Conservation (phyloP, 1,140 invertebrate genomes). For the Anastrepha obliqua region DNA sequence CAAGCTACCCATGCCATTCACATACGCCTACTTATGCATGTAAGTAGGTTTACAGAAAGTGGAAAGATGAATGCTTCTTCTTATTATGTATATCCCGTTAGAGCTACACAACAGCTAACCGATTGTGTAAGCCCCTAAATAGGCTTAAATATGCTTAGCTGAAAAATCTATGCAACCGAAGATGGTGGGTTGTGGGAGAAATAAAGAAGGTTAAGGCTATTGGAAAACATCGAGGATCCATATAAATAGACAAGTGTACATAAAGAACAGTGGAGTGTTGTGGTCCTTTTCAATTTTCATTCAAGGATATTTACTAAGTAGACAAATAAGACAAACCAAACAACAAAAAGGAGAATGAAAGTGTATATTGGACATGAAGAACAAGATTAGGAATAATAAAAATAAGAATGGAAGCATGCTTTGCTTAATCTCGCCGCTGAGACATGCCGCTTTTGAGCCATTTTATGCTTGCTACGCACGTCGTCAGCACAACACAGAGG, state of each 20-base stretch:
- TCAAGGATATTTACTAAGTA: background rate
- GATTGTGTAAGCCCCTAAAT: background rate
- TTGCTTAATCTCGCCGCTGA: background rate
- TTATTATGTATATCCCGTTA: background rate
- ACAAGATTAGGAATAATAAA: background rate
- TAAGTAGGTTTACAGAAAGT: background rate
- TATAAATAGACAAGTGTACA: background rate
- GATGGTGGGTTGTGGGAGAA: background rate
- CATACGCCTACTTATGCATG: too few species aligned
- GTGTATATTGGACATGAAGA: background rate
- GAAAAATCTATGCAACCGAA: too few species aligned
- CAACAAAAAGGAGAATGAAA: too few species aligned
- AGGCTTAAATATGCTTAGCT: background rate
- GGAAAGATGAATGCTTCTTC: background rate
- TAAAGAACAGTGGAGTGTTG: background rate
- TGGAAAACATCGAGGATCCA: background rate
- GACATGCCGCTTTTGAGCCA: background rate
- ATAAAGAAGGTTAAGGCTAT: background rate
- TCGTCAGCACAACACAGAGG: background rate
- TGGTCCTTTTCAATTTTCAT: background rate
- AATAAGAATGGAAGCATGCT: background rate
- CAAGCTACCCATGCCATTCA: too few species aligned
- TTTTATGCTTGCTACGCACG: constrained; percentile 27
- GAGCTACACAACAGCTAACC: background rate
- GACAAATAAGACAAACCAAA: background rate